phyloP scores from a whole-genome alignment of 2,113 vertebrate species.

The Ophiodon elongatus region DNA sequence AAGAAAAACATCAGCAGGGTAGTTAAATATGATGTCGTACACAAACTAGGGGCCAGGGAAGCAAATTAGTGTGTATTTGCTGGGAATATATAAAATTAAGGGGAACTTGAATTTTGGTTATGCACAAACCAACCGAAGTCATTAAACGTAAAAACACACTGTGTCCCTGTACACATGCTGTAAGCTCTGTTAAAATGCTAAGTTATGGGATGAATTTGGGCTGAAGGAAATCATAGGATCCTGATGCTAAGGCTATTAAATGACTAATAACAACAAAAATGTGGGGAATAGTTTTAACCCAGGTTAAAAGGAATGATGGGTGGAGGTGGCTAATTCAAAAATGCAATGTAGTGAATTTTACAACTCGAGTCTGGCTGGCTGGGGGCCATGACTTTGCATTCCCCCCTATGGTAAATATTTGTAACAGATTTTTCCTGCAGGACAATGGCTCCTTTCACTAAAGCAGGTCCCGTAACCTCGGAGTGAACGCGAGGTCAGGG shows the following conservation, averaged over 20 bases:
- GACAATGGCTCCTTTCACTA: slow-evolving; percentile 97
- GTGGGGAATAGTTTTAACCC: slow-evolving; percentile 92
- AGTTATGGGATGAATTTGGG: slow-evolving; percentile 89
- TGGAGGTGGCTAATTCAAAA: slow-evolving; percentile 92
- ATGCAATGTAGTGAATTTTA: slow-evolving; percentile 93
- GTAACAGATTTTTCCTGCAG: slow-evolving; percentile 96
- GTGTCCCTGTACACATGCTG: slow-evolving; percentile 34
- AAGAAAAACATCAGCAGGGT: slow-evolving; percentile 44
- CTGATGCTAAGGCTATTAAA: slow-evolving; percentile 90
- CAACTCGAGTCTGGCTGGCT: slow-evolving; percentile 92
- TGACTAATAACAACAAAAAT: slow-evolving; percentile 95
- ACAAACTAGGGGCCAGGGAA: slow-evolving; percentile 43
- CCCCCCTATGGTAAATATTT: slow-evolving; percentile 96
- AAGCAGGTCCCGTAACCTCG: slow-evolving; percentile 88
- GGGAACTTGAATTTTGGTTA: slow-evolving; percentile 59
- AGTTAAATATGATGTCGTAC: slow-evolving; percentile 53
- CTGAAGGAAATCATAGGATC: slow-evolving; percentile 89
- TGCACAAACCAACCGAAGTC: slow-evolving; percentile 20
- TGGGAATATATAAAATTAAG: slow-evolving; percentile 51
- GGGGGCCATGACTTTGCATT: slow-evolving; percentile 89
- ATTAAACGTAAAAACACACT: slow-evolving; percentile 34
- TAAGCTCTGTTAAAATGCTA: slow-evolving; percentile 51
- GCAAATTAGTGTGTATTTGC: slow-evolving; percentile 34
- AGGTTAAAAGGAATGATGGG: slow-evolving; percentile 78
- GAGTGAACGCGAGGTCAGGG: slow-evolving; percentile 92